Conservation (phyloP, 2,888 invertebrate species). For the Tuberolachnus salignus region DNA sequence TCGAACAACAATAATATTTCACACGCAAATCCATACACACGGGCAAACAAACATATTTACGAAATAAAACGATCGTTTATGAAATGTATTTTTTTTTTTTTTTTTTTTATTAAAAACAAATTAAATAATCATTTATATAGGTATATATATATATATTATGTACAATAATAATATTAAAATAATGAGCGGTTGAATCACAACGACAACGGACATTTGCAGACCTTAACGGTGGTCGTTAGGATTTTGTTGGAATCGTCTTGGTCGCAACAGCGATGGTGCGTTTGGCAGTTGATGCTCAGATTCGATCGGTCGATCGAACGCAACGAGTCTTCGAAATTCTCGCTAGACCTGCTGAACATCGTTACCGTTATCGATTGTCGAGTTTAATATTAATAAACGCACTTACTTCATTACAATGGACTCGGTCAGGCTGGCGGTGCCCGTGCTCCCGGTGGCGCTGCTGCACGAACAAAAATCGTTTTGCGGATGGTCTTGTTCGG, state of each 20-base stretch:
- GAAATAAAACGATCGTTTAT: too few species aligned
- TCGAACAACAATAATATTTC: not conserved
- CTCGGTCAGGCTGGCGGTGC: conserved; percentile 59
- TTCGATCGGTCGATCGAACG: conserved; percentile 69
- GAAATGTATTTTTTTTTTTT: not conserved
- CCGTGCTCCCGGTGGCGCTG: conserved; percentile 57
- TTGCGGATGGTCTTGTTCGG: not conserved
- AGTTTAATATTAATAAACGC: too few species aligned
- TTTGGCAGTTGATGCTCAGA: conserved; percentile 57
- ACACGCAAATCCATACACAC: not conserved
- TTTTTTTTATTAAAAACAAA: conserved; percentile 1
- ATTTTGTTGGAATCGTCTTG: conserved; percentile 2
- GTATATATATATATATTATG: not conserved
- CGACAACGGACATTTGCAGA: conserved; percentile 36
- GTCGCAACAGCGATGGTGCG: conserved; percentile 38
- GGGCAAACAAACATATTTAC: too few species aligned
- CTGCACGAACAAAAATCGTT: conserved; percentile 51
- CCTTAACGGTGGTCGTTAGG: conserved; percentile 28
- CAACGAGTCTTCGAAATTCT: conserved; percentile 82
- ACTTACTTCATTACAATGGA: conserved; percentile 42
- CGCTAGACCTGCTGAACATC: conserved; percentile 63
- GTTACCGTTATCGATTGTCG: not conserved
- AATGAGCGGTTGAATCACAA: conserved; percentile 53
- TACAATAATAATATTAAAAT: conserved; percentile 14
- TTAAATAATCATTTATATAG: conserved; percentile 34